Percentiles rank a stretch among this genome's conserved stretches.
These are phyloP conservation scores for Myrmophylax atrothorax DNA, from an alignment of 2,113 vertebrate genomes.

Conservation along the genomic window DNA sequence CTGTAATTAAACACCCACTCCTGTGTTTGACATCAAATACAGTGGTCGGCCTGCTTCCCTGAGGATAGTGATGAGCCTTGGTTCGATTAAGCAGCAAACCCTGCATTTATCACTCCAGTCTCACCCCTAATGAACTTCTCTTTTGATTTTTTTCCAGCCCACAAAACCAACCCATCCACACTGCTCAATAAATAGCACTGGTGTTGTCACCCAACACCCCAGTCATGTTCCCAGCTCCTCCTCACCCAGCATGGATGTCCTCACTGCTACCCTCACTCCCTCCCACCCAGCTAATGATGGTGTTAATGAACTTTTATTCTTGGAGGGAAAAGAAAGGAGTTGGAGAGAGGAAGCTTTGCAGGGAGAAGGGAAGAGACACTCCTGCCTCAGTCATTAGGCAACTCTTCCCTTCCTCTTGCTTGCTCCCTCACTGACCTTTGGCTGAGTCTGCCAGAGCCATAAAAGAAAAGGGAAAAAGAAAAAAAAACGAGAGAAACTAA, in stretches of 20 bases:
- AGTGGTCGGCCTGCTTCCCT: neutral
- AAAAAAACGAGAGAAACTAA: neutral
- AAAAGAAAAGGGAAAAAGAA: constrained; percentile 7
- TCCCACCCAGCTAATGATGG: neutral
- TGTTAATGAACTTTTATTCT: neutral
- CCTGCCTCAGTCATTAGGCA: neutral
- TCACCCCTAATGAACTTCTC: neutral
- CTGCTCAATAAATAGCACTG: neutral
- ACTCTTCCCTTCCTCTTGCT: constrained; percentile 47
- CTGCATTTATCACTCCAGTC: neutral
- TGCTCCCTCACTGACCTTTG: constrained; percentile 20
- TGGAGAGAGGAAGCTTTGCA: neutral
- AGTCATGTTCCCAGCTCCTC: neutral
- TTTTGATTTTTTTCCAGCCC: neutral
- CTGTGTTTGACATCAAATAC: neutral
- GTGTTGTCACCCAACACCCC: neutral
- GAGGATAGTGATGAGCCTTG: fast-evolving
- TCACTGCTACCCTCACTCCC: fast-evolving
- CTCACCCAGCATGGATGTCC: neutral
- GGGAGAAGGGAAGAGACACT: constrained; percentile 19
- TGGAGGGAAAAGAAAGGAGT: neutral
- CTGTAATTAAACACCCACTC: neutral
- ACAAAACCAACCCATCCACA: neutral
- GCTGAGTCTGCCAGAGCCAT: neutral
- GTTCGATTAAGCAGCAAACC: neutral